A percentile compares a stretch with the other conserved stretches of the same genome.
Evolutionary conservation across 2,113 vertebrate genomes (phyloP).

Genomic region (Cygnus buccinator): DNA sequence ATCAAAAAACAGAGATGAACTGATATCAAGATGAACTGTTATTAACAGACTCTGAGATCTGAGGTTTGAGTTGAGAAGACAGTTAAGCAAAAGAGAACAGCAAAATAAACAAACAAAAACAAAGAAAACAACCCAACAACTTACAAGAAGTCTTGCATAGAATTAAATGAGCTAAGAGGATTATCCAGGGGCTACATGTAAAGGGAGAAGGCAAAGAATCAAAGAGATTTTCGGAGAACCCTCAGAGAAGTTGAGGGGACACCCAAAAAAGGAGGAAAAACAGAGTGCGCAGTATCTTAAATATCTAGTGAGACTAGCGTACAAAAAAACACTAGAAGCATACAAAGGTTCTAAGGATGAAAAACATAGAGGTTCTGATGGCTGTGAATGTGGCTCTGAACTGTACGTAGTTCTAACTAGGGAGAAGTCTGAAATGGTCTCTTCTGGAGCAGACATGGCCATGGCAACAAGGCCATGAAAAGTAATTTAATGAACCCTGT

Average conservation of each 20-base stretch:
- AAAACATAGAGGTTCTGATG: background rate
- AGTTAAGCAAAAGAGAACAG: background rate
- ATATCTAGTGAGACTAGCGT: background rate
- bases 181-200: background rate
- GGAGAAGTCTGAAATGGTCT: background rate
- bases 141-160: background rate
- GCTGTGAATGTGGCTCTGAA: background rate
- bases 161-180: background rate
- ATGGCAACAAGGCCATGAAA: background rate
- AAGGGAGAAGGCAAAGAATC: background rate
- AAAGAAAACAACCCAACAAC: background rate
- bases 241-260: background rate
- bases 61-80: background rate
- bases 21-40: background rate
- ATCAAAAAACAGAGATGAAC: background rate
- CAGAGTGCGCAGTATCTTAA: background rate
- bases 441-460: background rate
- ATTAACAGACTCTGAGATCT: background rate
- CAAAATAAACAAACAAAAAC: background rate
- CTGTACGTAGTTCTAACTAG: background rate
- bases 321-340: rapidly evolving
- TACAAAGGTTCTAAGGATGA: background rate
- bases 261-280: background rate
- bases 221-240: background rate
- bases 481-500: background rate